Base-by-base conservation (phyloP, 2,888 invertebrate genomes). In the Mamestra brassicae region DNA sequence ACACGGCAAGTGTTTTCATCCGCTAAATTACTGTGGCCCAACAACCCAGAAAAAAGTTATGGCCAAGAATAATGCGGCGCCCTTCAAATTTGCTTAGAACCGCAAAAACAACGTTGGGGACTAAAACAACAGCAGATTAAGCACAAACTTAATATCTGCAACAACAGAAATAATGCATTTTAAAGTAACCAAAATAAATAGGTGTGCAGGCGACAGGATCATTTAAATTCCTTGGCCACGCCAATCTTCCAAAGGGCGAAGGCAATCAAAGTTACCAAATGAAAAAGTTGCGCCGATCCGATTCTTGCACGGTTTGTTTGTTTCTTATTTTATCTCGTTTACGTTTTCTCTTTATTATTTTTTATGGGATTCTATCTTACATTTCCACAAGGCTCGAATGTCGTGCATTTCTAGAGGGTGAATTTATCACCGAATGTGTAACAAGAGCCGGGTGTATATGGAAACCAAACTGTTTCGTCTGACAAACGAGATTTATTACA, bases 211-310 rank as follows among this genome's bases (percentile, higher is more conserved):
- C 82, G 78, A 81, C 74, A 78, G 83, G 85, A 88, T 89, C 89
- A 91, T 93, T 93, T 90, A 90, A 92, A 94, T 93, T 93, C 92
- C 85, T 70, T 74, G 80, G 82, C 90, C 89, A 87, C 79, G 82
- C 88, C 81, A 68, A 80, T 77, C 76, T 71, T 76, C 71, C 80
- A 85, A 76, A 75, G 85, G 80, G 74, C 79, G 68, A 74, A 90
- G 87, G 90, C 93, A 94, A 95, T 95, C 94, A 93, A 94, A 95
- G 89, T 94, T 94, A 85, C 90, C 91, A 90, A 84, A 85, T 84
- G 93, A 92, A 93, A 93, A 93, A 93, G 90, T 92, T 92, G 83
- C 74, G 83, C 86, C 88, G 84, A 88, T 89, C 87, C 84, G n/a
- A n/a, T n/a, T n/a, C 69, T 83, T 79, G 78, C 84, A 88, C 83